Percentiles rank a stretch among this genome's conserved stretches.
Evolutionary conservation across 2,113 vertebrate genomes (phyloP).

Genomic region (Alethe castanea): DNA sequence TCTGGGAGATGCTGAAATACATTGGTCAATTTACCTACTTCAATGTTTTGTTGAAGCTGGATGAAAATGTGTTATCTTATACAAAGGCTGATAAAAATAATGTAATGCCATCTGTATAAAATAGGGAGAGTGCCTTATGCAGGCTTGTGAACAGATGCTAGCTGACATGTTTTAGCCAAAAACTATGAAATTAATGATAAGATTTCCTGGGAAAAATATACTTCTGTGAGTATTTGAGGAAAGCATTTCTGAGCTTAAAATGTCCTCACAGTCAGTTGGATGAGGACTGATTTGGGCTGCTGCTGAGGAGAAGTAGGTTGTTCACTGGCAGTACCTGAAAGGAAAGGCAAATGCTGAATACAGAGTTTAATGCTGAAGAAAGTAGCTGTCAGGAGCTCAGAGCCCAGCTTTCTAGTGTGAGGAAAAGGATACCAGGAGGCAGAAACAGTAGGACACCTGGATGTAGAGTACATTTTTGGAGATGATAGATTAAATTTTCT

Average conservation of each 20-base stretch:
- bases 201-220: slow-evolving; percentile 46
- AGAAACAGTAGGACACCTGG: neutral
- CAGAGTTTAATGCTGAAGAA: neutral
- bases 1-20: neutral
- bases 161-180: slow-evolving; percentile 29
- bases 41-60: neutral
- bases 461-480: neutral
- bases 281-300: neutral
- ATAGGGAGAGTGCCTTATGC: neutral
- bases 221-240: slow-evolving; percentile 13
- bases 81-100: neutral
- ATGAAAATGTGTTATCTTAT: slow-evolving; percentile 1
- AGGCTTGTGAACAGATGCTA: slow-evolving; percentile 28
- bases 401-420: neutral
- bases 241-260: slow-evolving; percentile 3
- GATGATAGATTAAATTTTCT: slow-evolving; percentile 13
- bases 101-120: neutral
- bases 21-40: neutral
- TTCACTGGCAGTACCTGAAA: slow-evolving; percentile 35
- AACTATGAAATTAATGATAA: slow-evolving; percentile 34
- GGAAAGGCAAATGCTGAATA: neutral
- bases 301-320: neutral
- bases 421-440: neutral
- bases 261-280: neutral
- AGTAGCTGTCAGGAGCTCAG: neutral